Evolutionary conservation across 2,888 invertebrate species (phyloP).

Genomic region (Craniophora ligustri): DNA sequence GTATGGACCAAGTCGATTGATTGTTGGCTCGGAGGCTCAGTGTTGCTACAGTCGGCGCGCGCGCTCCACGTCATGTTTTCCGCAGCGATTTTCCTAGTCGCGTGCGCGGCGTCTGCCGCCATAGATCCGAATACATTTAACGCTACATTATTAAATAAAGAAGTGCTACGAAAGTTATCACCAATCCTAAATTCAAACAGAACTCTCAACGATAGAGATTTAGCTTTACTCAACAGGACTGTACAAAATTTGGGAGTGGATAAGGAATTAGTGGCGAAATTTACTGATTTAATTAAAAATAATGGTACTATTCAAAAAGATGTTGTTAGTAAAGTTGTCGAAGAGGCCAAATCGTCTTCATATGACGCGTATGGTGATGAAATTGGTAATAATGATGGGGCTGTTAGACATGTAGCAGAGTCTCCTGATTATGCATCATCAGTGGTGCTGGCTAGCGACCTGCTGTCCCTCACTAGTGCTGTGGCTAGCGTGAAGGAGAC

Average conservation of each 20-base stretch:
- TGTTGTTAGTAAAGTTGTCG: constrained; percentile 28
- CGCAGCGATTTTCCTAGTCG: constrained; percentile 69
- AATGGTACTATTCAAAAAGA: constrained; percentile 42
- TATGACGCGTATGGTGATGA: constrained; percentile 62
- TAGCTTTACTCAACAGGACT: constrained; percentile 69
- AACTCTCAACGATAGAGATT: constrained; percentile 65
- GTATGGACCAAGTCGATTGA: constrained; percentile 45
- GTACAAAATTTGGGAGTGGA: constrained; percentile 68
- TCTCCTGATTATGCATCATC: constrained; percentile 85
- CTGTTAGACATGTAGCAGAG: constrained; percentile 73
- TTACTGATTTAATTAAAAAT: constrained; percentile 64
- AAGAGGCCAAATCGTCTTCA: constrained; percentile 60
- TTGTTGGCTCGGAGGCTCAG: constrained; percentile 67
- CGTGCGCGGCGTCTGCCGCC: constrained; percentile 69
- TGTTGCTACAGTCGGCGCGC: constrained; percentile 73
- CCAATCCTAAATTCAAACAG: constrained; percentile 66
- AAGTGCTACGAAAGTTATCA: constrained; percentile 65
- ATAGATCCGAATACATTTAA: constrained; percentile 60
- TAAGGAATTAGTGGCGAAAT: constrained; percentile 68
- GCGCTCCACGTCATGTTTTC: constrained; percentile 75
- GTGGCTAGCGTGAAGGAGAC: constrained; percentile 81
- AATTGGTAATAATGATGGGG: constrained; percentile 58
- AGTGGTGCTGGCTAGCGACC: constrained; percentile 82
- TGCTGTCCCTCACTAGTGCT: constrained; percentile 83
- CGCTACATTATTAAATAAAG: constrained; percentile 66